Base-by-base conservation (phyloP, 2,888 invertebrate species). In the Eutolmus rufibarbis region DNA sequence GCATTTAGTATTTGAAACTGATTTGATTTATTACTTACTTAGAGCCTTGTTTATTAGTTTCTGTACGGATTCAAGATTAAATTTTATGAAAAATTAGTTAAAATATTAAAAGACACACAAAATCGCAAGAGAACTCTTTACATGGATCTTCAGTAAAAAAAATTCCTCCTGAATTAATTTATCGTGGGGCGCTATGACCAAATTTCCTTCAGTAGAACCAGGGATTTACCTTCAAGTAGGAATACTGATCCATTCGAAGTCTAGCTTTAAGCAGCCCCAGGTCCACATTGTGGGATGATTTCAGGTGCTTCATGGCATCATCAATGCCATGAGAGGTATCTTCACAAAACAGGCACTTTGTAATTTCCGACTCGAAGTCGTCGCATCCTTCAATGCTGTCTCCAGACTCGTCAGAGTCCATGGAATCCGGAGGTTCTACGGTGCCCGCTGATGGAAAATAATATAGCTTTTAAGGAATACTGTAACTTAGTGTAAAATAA, bases 171-270 rank as follows among this genome's bases (percentile, higher is more conserved):
- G n/a, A n/a, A n/a, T 2, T 34, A 37, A 37, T 0, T 1, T 37
- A 37, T 37, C 37, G 9, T 37, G 37, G 4, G 1, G 8, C 7
- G 8, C 7, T 37, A 3, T 37, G 37, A 37, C 37, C 7, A 37
- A 7, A 37, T 37, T 7, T 43, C 43, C 14, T 43, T 14, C 12
- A 40, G 12, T 12, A 7, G 12, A 51, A 19, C 7, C n/a, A 5
- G n/a, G 51, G 19, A 16, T 5, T 7, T 77, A 90, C 90, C 91
- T 96, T 96, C 37, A 96, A 95, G 89, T 96, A 97, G 0, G 96
- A 95, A 92, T 97, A 97, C 90, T 96, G 96, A 91, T 97, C 97
- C 95, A 97, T 95, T 89, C 94, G 94, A 90, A 95, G 95, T 91
- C 95, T 96, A 3, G 92, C 91, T 91, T 96, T 96, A 56, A 97